These are phyloP conservation scores for Andrena marginata DNA, from an alignment of 2,888 invertebrate species.

Conservation along the genomic window DNA sequence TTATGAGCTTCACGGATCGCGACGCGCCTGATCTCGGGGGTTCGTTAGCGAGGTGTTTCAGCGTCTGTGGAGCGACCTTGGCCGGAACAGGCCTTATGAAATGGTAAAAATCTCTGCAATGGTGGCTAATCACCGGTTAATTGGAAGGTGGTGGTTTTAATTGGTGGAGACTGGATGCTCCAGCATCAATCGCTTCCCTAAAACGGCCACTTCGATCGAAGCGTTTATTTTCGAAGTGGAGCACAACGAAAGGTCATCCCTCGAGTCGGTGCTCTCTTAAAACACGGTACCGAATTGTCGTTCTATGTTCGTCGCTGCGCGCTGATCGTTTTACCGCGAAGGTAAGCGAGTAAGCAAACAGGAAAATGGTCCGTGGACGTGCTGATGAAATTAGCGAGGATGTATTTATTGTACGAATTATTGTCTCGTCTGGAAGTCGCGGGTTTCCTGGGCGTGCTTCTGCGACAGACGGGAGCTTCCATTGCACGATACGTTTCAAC, in stretches of 20 bases:
- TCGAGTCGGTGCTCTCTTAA: slow-evolving; percentile 15
- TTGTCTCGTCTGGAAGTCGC: slow-evolving; percentile 14
- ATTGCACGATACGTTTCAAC: not conserved
- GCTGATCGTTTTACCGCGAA: slow-evolving; percentile 12
- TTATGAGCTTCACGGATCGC: not conserved
- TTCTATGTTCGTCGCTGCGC: not conserved
- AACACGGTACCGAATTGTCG: not conserved
- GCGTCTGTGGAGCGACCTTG: slow-evolving; percentile 18
- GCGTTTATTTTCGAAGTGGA: slow-evolving; percentile 16
- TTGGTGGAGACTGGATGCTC: slow-evolving; percentile 12
- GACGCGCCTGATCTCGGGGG: slow-evolving; percentile 4
- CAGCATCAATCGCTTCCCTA: slow-evolving; percentile 32
- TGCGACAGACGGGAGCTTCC: not conserved
- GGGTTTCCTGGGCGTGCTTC: slow-evolving; percentile 20
- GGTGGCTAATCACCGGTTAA: slow-evolving; percentile 39
- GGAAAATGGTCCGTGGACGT: slow-evolving; percentile 42
- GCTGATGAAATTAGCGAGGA: slow-evolving; percentile 63
- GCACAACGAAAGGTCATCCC: slow-evolving; percentile 9
- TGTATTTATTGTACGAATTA: slow-evolving; percentile 65
- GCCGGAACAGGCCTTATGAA: slow-evolving; percentile 37
- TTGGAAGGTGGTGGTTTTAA: slow-evolving; percentile 38
- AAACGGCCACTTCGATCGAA: slow-evolving; percentile 35
- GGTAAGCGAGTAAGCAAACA: slow-evolving; percentile 31
- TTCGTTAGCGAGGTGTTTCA: slow-evolving; percentile 21
- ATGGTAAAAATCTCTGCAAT: slow-evolving; percentile 31